Evolutionary conservation across 30 jellyfish, hydroid and myxozoan species (phyloP).

Genomic region (Turritopsis dohrnii): DNA sequence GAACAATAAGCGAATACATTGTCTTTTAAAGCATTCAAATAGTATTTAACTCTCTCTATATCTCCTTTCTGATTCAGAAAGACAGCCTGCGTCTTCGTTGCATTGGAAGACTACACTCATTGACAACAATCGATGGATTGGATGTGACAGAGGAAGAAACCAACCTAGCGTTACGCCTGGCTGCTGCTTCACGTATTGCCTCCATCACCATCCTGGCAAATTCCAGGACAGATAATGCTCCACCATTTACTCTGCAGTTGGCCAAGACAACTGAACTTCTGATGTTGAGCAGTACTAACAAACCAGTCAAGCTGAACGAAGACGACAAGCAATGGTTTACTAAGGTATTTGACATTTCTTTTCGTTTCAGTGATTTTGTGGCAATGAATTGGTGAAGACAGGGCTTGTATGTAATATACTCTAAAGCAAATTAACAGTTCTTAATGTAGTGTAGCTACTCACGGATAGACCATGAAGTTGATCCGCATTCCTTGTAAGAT

Average conservation of each 20-base stretch:
- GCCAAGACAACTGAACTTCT: conserved; percentile 42
- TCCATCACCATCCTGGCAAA: conserved; percentile 69
- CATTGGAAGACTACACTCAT: conserved; percentile 73
- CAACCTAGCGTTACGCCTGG: conserved; percentile 63
- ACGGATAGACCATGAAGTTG: too few species aligned
- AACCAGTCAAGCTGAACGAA: conserved; percentile 48
- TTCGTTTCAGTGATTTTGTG: too few species aligned
- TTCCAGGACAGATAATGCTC: conserved; percentile 58
- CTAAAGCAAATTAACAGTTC: too few species aligned
- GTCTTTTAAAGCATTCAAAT: too few species aligned
- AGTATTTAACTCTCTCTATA: too few species aligned
- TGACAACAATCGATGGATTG: conserved; percentile 40
- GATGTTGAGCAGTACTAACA: conserved; percentile 40
- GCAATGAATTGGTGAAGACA: too few species aligned
- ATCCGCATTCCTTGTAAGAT: too few species aligned
- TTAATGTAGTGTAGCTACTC: too few species aligned
- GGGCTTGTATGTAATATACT: too few species aligned
- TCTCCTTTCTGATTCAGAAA: conserved; percentile 30
- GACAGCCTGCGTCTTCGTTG: conserved; percentile 78
- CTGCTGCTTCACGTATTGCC: conserved; percentile 75
- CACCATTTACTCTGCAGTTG: conserved; percentile 53
- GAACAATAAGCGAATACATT: too few species aligned
- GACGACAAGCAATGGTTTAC: conserved; percentile 70
- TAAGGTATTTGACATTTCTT: too few species aligned
- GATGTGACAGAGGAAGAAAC: conserved; percentile 80